Conservation (phyloP, 2,888 invertebrate genomes). For the Strigamia maritima region DNA sequence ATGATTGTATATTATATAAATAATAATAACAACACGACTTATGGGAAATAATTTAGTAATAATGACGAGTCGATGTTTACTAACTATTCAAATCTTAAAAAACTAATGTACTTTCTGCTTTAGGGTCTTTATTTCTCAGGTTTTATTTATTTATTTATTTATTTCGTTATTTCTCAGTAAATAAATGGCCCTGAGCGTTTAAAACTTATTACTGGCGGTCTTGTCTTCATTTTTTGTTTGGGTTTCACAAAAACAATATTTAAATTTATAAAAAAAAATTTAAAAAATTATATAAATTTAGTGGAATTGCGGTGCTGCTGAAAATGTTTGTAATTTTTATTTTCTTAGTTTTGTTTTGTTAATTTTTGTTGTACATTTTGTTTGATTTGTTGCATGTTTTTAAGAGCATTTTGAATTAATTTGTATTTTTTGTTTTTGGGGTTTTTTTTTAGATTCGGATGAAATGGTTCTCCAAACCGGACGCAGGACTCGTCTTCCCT, state of each 20-base stretch:
- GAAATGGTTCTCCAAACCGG: constrained; percentile 50
- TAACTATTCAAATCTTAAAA: background rate
- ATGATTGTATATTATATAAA: constrained; percentile 2
- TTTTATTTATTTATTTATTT: background rate
- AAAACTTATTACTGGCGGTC: background rate
- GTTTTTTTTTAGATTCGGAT: background rate
- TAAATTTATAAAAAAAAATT: background rate
- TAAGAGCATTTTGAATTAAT: background rate
- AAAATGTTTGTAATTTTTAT: constrained; percentile 22
- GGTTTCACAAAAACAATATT: background rate
- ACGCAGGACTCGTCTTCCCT: constrained; percentile 67
- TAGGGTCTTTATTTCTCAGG: constrained; percentile 24
- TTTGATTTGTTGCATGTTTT: background rate
- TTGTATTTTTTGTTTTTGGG: background rate
- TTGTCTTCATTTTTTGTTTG: background rate
- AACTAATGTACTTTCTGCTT: constrained; percentile 13
- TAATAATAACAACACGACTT: background rate
- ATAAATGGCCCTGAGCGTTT: background rate
- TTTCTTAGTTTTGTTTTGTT: background rate
- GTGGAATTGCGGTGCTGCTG: background rate
- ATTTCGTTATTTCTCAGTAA: background rate
- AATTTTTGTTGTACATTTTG: background rate
- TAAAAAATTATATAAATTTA: background rate
- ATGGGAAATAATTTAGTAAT: background rate
- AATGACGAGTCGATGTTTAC: background rate